Evolutionary conservation across 2,888 invertebrate species (phyloP).

Genomic region (Eupithecia abbreviata): DNA sequence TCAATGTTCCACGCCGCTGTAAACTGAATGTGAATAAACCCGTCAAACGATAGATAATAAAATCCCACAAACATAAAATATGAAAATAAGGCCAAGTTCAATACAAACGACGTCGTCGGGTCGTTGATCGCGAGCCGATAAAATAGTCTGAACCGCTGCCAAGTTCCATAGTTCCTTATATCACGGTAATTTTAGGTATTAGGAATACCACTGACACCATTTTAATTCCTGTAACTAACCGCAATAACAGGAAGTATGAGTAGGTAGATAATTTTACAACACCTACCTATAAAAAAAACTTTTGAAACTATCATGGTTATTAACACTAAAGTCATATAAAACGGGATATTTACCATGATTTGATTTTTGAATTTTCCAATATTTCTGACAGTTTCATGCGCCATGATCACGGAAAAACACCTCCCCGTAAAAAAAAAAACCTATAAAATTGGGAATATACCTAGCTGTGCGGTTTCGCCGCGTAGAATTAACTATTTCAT

Average conservation of each 20-base stretch:
- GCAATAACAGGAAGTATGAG: background rate
- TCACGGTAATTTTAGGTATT: background rate
- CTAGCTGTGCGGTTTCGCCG: too few species aligned
- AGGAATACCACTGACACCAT: background rate
- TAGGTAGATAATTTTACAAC: too few species aligned
- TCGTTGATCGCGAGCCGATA: background rate
- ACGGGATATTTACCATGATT: too few species aligned
- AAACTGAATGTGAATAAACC: background rate
- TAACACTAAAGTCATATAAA: too few species aligned
- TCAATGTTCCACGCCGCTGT: background rate
- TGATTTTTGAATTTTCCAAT: too few species aligned
- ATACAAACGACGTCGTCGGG: slow-evolving; percentile 1
- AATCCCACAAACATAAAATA: slow-evolving; percentile 9
- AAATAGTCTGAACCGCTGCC: slow-evolving; percentile 9
- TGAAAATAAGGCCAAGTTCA: slow-evolving; percentile 14
- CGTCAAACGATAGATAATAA: slow-evolving; percentile 7
- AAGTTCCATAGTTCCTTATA: background rate
- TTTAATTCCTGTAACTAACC: background rate
- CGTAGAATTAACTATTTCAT: too few species aligned
- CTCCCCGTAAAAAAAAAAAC: too few species aligned
- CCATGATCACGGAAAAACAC: too few species aligned
- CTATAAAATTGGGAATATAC: too few species aligned
- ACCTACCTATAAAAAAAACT: too few species aligned
- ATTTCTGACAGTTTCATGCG: too few species aligned
- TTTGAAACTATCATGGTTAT: too few species aligned